Conservation (phyloP, 2,797 vertebrate genomes). For the Cyprinodon diabolis region DNA sequence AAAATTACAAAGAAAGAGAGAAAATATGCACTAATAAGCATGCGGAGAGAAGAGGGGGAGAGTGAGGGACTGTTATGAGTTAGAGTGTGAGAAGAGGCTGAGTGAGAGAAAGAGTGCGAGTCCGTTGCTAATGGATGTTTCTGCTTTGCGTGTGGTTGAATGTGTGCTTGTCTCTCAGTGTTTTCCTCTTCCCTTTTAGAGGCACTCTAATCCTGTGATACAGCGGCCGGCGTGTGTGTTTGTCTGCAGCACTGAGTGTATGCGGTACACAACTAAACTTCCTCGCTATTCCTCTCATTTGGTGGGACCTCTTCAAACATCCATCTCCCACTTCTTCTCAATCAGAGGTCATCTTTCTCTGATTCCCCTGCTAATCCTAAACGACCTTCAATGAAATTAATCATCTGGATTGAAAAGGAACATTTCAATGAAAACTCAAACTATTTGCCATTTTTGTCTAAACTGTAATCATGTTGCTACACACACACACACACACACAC, state of each 20-base stretch:
- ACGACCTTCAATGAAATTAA: background rate
- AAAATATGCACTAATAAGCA: slow-evolving; percentile 33
- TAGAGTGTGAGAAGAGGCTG: slow-evolving; percentile 18
- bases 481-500: too few species aligned
- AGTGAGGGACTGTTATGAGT: slow-evolving; percentile 28
- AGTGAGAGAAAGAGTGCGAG: slow-evolving; percentile 26
- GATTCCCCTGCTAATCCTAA: background rate
- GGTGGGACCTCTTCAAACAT: background rate
- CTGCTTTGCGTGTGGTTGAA: slow-evolving; percentile 60
- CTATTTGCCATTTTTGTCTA: background rate
- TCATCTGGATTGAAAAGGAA: background rate
- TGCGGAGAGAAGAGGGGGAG: slow-evolving; percentile 14
- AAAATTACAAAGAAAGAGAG: slow-evolving; percentile 8
- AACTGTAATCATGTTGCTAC: background rate
- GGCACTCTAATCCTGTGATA: slow-evolving; percentile 59
- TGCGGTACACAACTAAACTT: slow-evolving; percentile 7
- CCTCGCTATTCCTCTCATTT: background rate
- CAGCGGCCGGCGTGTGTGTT: slow-evolving; percentile 29
- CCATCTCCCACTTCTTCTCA: background rate
- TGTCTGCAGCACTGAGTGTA: slow-evolving; percentile 10
- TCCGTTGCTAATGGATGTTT: slow-evolving; percentile 68
- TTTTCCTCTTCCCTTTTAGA: slow-evolving; percentile 44
- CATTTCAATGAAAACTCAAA: background rate
- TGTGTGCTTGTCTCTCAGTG: slow-evolving; percentile 48
- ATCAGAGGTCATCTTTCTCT: background rate